Evolutionary conservation across 2,797 vertebrate genomes (phyloP).

Genomic region (Tokudaia tokunoshimensis): DNA sequence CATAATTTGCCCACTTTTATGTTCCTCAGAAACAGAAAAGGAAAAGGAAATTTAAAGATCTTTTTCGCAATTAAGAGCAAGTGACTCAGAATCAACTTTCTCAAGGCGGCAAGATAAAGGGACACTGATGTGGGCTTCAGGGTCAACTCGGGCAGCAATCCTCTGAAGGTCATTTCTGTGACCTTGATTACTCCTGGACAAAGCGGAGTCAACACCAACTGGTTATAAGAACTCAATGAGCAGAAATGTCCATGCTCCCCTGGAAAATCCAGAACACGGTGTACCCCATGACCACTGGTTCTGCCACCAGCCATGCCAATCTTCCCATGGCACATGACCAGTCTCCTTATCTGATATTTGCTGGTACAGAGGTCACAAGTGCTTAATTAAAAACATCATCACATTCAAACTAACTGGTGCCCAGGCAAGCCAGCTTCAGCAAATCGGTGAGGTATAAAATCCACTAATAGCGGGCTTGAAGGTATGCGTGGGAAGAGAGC

Average conservation of each 20-base stretch:
- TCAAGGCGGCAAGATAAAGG: background rate
- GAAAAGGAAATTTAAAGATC: background rate
- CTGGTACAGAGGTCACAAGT: background rate
- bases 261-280: background rate
- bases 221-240: background rate
- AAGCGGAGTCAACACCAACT: background rate
- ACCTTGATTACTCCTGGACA: background rate
- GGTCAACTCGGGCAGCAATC: background rate
- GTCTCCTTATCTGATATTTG: constrained; percentile 3
- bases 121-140: background rate
- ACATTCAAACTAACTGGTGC: background rate
- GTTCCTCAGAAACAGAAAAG: background rate
- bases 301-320: background rate
- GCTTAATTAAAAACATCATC: constrained; percentile 23
- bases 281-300: background rate
- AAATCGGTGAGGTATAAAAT: constrained; percentile 41
- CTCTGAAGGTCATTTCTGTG: background rate
- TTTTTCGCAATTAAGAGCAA: background rate
- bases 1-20: background rate
- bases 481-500: background rate
- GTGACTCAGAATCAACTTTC: constrained; percentile 10
- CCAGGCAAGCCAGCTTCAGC: background rate
- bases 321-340: constrained; percentile 2
- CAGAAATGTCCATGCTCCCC: background rate
- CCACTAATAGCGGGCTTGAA: constrained; percentile 37